Evolutionary conservation across 2,797 vertebrate species (phyloP).

Genomic region (Columba guinea): DNA sequence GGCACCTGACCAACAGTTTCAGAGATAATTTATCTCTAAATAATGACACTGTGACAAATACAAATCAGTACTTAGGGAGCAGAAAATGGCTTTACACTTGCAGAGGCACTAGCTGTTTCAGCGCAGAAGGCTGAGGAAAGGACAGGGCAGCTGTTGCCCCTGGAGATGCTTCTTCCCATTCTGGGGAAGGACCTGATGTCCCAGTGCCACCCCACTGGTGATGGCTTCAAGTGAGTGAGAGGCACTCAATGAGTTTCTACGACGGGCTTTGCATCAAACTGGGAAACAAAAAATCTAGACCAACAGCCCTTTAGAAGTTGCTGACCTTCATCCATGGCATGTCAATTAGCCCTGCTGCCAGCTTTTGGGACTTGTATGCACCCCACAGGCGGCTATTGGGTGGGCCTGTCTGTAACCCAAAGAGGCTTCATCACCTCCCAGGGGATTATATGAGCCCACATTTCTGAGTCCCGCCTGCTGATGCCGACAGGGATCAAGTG

Average conservation of each 20-base stretch:
- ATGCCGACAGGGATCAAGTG: neutral
- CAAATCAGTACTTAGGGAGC: neutral
- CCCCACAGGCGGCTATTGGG: rapidly evolving
- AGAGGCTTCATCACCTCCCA: rapidly evolving
- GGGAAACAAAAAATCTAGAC: neutral
- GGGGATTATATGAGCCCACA: neutral
- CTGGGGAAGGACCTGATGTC: neutral
- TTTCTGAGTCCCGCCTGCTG: neutral
- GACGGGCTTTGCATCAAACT: rapidly evolving
- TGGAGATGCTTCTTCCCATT: neutral
- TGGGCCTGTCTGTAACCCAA: neutral
- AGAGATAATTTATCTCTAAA: neutral
- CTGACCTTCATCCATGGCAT: neutral
- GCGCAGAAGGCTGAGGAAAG: neutral
- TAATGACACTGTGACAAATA: neutral
- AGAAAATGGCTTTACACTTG: neutral
- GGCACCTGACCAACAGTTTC: neutral
- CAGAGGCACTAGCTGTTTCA: neutral
- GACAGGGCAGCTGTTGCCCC: rapidly evolving
- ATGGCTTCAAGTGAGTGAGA: neutral
- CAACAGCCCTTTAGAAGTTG: neutral
- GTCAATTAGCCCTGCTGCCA: neutral
- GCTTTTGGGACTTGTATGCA: neutral
- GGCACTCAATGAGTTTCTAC: neutral
- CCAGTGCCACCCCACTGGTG: neutral